A percentile compares a stretch with the other conserved stretches of the same genome.
Conservation (phyloP, 2,888 invertebrate genomes). For the Helleia helle region DNA sequence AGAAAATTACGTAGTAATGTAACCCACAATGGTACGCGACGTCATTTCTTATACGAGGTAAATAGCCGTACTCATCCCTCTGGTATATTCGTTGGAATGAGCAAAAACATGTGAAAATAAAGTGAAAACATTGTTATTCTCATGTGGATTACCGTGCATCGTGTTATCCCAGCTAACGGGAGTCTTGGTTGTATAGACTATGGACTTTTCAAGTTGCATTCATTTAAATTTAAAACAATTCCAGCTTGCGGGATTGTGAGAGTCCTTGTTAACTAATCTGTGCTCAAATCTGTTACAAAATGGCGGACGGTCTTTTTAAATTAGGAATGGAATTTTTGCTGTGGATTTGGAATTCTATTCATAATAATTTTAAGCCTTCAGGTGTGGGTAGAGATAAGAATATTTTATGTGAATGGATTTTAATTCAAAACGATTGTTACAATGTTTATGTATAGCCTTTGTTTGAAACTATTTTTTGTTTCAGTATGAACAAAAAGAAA, state of each 20-base stretch:
- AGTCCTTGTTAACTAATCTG: slow-evolving; percentile 1
- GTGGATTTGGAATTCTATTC: too few relatives aligned
- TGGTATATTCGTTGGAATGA: slow-evolving; percentile 50
- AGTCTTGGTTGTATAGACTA: slow-evolving; percentile 42
- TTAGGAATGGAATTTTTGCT: too few relatives aligned
- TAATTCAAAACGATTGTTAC: too few relatives aligned
- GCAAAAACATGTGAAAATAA: slow-evolving; percentile 61
- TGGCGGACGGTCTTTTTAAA: neutral
- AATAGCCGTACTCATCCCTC: slow-evolving; percentile 26
- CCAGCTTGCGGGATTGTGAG: neutral
- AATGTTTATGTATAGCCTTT: too few relatives aligned
- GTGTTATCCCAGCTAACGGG: slow-evolving; percentile 39
- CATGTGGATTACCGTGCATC: slow-evolving; percentile 53
- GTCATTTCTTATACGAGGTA: neutral
- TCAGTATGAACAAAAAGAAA: too few relatives aligned
- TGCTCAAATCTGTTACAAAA: neutral
- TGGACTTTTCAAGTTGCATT: slow-evolving; percentile 33
- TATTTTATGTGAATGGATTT: too few relatives aligned
- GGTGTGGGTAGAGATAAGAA: too few relatives aligned
- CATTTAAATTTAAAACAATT: slow-evolving; percentile 35
- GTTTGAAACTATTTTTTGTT: too few relatives aligned
- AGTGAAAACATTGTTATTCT: slow-evolving; percentile 62
- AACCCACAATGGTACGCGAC: neutral
- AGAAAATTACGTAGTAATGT: too few relatives aligned
- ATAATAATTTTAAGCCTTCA: too few relatives aligned